Conservation (phyloP, 2,888 invertebrate species). For the Protophormia terraenovae region DNA sequence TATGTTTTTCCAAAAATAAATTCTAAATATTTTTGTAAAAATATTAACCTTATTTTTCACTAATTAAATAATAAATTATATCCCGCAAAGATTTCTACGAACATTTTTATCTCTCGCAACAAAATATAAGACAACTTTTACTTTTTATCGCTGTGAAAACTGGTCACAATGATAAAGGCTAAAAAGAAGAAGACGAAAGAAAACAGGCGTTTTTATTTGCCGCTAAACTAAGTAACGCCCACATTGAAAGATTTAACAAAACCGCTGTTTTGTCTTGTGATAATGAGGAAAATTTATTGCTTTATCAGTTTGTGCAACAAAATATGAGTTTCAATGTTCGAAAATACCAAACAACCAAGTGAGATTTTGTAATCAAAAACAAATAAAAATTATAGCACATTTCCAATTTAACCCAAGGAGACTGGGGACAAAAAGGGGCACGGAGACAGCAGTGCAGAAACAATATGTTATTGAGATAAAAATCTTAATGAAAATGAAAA, state of each 20-base stretch:
- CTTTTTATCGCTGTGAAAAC: constrained; percentile 2
- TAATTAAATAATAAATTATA: constrained; percentile 68
- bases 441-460: background rate
- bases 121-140: constrained; percentile 39
- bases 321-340: constrained; percentile 37
- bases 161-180: background rate
- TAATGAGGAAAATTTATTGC: constrained; percentile 63
- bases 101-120: background rate
- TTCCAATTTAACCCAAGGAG: background rate
- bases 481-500: constrained; percentile 66
- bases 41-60: constrained; percentile 44
- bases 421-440: background rate
- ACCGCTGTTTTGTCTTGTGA: constrained; percentile 57
- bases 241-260: constrained; percentile 42
- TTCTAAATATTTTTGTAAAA: constrained; percentile 54
- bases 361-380: constrained; percentile 63
- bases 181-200: background rate
- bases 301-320: constrained; percentile 48
- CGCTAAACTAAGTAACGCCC: constrained; percentile 65
- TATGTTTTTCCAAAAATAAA: constrained; percentile 5
- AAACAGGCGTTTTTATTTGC: constrained; percentile 65
- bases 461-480: constrained; percentile 49
- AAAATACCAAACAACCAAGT: constrained; percentile 41
- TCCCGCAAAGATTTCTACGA: constrained; percentile 61
- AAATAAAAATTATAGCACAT: constrained; percentile 67